Conservation (phyloP, 1,140 invertebrate species). For the Danaus melanippus region DNA sequence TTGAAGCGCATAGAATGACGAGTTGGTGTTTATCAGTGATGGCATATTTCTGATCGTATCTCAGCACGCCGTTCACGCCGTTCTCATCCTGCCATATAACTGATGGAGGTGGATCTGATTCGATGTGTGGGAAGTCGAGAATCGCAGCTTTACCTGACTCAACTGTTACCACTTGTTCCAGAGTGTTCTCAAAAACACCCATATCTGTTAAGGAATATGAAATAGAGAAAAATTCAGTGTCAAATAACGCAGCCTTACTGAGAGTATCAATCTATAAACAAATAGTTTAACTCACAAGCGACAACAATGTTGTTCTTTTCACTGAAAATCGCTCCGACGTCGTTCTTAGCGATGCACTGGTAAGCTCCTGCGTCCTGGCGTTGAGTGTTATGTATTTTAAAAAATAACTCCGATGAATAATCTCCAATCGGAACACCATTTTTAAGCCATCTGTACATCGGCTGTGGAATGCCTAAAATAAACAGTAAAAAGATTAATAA, state of each 20-base stretch:
- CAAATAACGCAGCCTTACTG: not conserved
- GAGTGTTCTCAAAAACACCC: conserved; percentile 82
- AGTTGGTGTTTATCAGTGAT: conserved; percentile 82
- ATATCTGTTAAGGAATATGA: conserved; percentile 77
- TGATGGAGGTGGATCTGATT: conserved; percentile 85
- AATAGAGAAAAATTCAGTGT: conserved; percentile 4
- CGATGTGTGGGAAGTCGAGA: conserved; percentile 84
- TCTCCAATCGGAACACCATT: conserved; percentile 83
- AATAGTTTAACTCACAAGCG: conserved; percentile 82
- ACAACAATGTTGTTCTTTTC: conserved; percentile 89
- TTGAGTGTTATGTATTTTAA: conserved; percentile 85
- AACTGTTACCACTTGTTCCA: conserved; percentile 78
- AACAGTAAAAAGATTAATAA: not conserved
- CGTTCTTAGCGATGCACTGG: conserved; percentile 91
- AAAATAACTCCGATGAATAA: conserved; percentile 83
- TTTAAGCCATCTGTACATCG: conserved; percentile 91
- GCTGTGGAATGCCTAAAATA: conserved; percentile 86
- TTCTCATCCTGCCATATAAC: conserved; percentile 88
- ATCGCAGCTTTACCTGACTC: conserved; percentile 86
- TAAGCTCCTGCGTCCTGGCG: conserved; percentile 88
- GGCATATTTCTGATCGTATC: conserved; percentile 88
- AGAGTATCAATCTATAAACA: too few relatives aligned
- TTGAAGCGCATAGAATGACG: conserved; percentile 83
- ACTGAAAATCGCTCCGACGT: conserved; percentile 91
- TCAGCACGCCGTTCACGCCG: conserved; percentile 75